These are phyloP conservation scores for Tragelaphus imberbis DNA, from an alignment of 2,113 vertebrate genomes.

Conservation along the genomic window DNA sequence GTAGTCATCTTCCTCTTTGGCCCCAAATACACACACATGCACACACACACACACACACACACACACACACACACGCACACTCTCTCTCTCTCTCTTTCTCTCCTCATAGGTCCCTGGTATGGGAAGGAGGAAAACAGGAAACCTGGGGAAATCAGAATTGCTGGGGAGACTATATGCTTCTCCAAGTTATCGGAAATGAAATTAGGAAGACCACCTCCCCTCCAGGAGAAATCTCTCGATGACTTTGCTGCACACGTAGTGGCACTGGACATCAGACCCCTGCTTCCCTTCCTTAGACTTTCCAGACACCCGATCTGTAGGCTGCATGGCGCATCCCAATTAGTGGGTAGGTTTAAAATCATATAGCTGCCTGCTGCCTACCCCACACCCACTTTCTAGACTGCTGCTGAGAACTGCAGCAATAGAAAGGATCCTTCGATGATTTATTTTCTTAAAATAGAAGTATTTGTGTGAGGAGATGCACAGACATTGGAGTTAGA, in stretches of 20 bases:
- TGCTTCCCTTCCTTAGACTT: accelerated
- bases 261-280: not conserved
- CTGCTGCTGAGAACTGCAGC: not conserved
- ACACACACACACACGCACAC: too few species aligned
- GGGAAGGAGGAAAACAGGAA: not conserved
- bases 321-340: accelerated
- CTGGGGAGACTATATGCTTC: not conserved
- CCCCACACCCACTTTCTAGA: not conserved
- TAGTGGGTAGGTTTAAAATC: not conserved
- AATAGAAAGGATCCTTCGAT: not conserved
- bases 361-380: not conserved
- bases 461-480: not conserved
- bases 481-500: accelerated
- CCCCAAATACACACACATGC: not conserved
- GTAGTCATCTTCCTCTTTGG: not conserved
- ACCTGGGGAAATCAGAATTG: too few species aligned
- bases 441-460: not conserved
- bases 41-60: not conserved
- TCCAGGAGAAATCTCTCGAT: accelerated
- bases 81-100: too few species aligned
- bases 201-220: not conserved
- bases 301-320: accelerated
- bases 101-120: too few species aligned
- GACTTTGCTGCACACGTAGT: accelerated
- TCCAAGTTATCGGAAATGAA: not conserved